phyloP scores from a whole-genome alignment of 1,140 invertebrate species.

The Diorhabda elongata region DNA sequence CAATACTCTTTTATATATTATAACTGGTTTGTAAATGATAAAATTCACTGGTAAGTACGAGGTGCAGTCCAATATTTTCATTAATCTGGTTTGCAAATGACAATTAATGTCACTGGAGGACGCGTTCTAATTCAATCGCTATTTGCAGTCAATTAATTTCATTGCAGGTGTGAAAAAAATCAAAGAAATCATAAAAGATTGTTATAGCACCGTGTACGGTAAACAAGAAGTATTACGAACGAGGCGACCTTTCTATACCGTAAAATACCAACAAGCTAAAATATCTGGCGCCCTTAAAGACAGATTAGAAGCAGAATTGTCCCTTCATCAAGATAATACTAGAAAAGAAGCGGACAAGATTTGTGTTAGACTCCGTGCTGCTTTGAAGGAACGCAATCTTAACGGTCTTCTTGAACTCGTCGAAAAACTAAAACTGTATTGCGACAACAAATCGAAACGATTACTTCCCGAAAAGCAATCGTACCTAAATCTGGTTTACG shows the following conservation, averaged over 20 bases:
- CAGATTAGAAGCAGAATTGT: slow-evolving; percentile 47
- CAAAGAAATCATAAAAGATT: slow-evolving; percentile 46
- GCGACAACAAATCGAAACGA: slow-evolving; percentile 39
- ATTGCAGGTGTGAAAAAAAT: slow-evolving; percentile 37
- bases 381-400: slow-evolving; percentile 46
- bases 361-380: slow-evolving; percentile 48
- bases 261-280: slow-evolving; percentile 52
- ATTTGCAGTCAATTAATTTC: too few relatives aligned
- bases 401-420: slow-evolving; percentile 35
- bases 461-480: slow-evolving; percentile 36
- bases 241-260: slow-evolving; percentile 53
- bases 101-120: too few relatives aligned
- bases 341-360: slow-evolving; percentile 49
- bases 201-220: slow-evolving; percentile 48
- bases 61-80: too few relatives aligned
- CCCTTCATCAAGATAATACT: slow-evolving; percentile 47
- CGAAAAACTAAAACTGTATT: slow-evolving; percentile 46
- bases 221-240: slow-evolving; percentile 50
- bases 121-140: too few relatives aligned
- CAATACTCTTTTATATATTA: too few relatives aligned
- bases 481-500: slow-evolving; percentile 37
- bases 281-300: slow-evolving; percentile 49
- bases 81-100: too few relatives aligned
- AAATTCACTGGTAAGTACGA: too few relatives aligned
- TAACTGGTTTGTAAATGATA: too few relatives aligned